Evolutionary conservation across 2,888 invertebrate genomes (phyloP).

Genomic region (Aspidiotus destructor): DNA sequence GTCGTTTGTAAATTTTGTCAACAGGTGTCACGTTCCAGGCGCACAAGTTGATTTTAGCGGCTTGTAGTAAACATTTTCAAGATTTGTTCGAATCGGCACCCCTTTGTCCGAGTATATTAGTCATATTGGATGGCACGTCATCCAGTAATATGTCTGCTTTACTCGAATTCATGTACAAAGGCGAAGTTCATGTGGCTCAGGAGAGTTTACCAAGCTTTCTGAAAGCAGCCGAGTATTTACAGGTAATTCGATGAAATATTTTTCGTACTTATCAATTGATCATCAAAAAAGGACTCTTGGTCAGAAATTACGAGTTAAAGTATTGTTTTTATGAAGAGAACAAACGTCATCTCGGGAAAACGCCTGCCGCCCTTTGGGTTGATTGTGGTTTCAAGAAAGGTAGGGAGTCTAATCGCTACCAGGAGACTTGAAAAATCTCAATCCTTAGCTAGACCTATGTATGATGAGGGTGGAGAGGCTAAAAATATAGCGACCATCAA

Average conservation of each 20-base stretch:
- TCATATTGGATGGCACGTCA: slow-evolving; percentile 80
- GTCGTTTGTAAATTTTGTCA: slow-evolving; percentile 38
- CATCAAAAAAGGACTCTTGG: not conserved
- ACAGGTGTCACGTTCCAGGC: slow-evolving; percentile 82
- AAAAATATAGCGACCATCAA: too few species aligned
- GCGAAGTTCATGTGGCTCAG: slow-evolving; percentile 86
- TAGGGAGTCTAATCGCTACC: too few species aligned
- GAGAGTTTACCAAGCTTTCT: slow-evolving; percentile 83
- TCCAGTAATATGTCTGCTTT: slow-evolving; percentile 84
- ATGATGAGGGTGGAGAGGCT: too few species aligned
- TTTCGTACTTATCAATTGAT: not conserved
- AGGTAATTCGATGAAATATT: slow-evolving; percentile 49
- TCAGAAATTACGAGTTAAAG: too few species aligned
- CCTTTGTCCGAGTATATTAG: slow-evolving; percentile 65
- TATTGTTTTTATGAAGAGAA: too few species aligned
- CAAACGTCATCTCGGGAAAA: too few species aligned
- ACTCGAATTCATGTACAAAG: slow-evolving; percentile 88
- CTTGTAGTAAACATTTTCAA: slow-evolving; percentile 87
- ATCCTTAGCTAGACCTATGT: too few species aligned
- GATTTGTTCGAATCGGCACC: slow-evolving; percentile 83
- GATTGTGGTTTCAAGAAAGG: too few species aligned
- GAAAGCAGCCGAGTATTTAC: slow-evolving; percentile 81
- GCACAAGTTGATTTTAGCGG: slow-evolving; percentile 81
- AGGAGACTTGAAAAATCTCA: too few species aligned
- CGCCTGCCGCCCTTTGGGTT: too few species aligned